phyloP scores from a whole-genome alignment of 1,140 invertebrate genomes.

The Pseudomyrmex flavicornis region DNA sequence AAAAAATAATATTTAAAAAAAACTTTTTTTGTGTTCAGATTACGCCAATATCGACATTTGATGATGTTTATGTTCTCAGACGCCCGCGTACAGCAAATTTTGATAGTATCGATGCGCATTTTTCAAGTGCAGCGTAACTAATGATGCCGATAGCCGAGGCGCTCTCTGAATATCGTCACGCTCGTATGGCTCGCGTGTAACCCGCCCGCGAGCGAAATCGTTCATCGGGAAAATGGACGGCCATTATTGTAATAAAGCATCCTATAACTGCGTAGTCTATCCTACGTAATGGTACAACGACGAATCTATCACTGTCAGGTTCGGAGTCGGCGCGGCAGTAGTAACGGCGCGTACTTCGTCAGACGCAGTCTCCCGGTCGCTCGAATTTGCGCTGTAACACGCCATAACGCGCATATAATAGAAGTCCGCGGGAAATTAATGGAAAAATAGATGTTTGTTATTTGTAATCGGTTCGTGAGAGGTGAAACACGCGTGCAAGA shows the following conservation, averaged over 20 bases:
- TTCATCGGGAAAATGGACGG: conserved; percentile 55
- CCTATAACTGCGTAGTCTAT: conserved; percentile 69
- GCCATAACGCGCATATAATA: conserved; percentile 27
- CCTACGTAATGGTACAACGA: conserved; percentile 67
- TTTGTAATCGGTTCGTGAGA: background rate
- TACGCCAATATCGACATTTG: conserved; percentile 3
- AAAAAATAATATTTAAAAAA: background rate
- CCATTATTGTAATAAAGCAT: conserved; percentile 70
- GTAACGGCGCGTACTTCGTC: conserved; percentile 72
- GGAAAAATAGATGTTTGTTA: conserved; percentile 8
- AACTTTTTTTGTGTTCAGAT: conserved; percentile 4
- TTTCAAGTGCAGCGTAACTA: conserved; percentile 41
- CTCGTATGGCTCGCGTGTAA: conserved; percentile 30
- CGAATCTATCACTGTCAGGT: conserved; percentile 70
- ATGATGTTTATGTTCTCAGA: background rate
- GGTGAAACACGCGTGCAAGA: background rate
- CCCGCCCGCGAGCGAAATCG: conserved; percentile 23
- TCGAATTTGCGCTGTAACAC: conserved; percentile 35
- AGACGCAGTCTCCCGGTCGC: conserved; percentile 51
- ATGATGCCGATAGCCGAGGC: conserved; percentile 23
- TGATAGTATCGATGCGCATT: conserved; percentile 43
- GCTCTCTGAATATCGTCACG: conserved; percentile 42
- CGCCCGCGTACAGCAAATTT: background rate
- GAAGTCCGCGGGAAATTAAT: conserved; percentile 28
- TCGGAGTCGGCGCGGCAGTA: conserved; percentile 66